Conservation (phyloP, 1,140 invertebrate species). For the Drosophila orena region DNA sequence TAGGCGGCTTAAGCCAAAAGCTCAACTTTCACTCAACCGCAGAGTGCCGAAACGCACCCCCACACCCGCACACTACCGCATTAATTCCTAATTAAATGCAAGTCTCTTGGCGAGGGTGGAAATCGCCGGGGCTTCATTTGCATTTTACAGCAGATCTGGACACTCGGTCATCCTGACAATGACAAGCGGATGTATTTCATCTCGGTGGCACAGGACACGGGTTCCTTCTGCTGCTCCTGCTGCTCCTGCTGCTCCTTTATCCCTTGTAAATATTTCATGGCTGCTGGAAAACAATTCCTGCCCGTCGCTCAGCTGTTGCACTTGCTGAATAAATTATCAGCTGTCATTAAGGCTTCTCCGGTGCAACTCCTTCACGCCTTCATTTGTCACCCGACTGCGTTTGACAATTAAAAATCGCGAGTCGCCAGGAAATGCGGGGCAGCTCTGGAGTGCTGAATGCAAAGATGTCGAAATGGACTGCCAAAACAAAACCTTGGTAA, state of each 20-base stretch:
- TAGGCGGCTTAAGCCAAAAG: slow-evolving; percentile 68
- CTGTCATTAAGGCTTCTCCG: slow-evolving; percentile 69
- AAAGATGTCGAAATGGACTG: slow-evolving; percentile 9
- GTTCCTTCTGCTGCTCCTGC: not conserved
- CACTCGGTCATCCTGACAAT: slow-evolving; percentile 43
- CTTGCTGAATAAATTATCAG: slow-evolving; percentile 79
- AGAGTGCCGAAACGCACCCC: slow-evolving; percentile 45
- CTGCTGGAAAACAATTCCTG: slow-evolving; percentile 69
- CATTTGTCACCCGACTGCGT: slow-evolving; percentile 76
- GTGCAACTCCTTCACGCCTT: slow-evolving; percentile 48
- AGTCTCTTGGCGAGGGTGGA: slow-evolving; percentile 39
- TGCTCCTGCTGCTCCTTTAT: slow-evolving; percentile 24
- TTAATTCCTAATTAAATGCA: slow-evolving; percentile 82
- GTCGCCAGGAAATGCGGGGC: slow-evolving; percentile 23
- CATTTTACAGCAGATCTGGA: slow-evolving; percentile 70
- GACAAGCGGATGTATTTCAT: slow-evolving; percentile 80
- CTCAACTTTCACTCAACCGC: slow-evolving; percentile 76
- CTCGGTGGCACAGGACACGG: slow-evolving; percentile 41
- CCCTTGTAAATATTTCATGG: slow-evolving; percentile 65
- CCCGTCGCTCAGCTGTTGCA: slow-evolving; percentile 73
- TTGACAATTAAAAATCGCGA: slow-evolving; percentile 78
- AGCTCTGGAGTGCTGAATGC: slow-evolving; percentile 32
- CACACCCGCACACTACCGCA: slow-evolving; percentile 13
- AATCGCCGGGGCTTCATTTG: slow-evolving; percentile 68
- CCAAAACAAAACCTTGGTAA: not conserved